Conservation (phyloP, 2,113 vertebrate genomes). For the Cyphomyrus plagiostoma region DNA sequence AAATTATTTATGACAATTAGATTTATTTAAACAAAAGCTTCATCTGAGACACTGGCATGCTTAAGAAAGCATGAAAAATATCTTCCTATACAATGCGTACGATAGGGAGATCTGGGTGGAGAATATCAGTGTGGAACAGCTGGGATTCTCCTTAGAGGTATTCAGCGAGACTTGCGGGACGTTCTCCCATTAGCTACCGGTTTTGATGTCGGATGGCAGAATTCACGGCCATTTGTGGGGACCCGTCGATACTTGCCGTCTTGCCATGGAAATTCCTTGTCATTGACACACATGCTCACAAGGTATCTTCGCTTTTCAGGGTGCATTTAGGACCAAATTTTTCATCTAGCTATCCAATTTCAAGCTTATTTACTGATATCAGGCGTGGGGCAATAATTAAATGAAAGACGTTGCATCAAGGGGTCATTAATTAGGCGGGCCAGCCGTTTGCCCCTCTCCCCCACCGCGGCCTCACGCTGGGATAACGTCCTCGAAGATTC, state of each 20-base stretch:
- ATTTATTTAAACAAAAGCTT: not conserved
- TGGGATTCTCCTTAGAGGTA: not conserved
- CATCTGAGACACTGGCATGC: not conserved
- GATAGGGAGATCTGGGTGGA: not conserved
- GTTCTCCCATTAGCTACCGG: not conserved
- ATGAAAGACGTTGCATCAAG: constrained; percentile 38
- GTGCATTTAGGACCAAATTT: not conserved
- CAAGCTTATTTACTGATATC: constrained; percentile 44
- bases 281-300: not conserved
- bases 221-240: not conserved
- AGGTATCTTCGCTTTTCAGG: not conserved
- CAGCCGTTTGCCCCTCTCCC: constrained; percentile 29
- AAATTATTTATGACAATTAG: not conserved
- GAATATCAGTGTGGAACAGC: not conserved
- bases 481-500: constrained; percentile 32
- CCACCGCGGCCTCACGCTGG: constrained; percentile 39
- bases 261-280: not conserved
- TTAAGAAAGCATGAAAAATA: not conserved
- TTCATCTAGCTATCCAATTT: not conserved
- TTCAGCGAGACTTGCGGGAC: not conserved
- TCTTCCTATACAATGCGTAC: not conserved
- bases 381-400: constrained; percentile 35
- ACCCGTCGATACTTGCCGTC: not conserved
- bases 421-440: constrained; percentile 39
- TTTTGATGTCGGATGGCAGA: not conserved